These are phyloP conservation scores for Drosophila sp. DNA, from an alignment of 1,140 invertebrate genomes.

Conservation along the genomic window DNA sequence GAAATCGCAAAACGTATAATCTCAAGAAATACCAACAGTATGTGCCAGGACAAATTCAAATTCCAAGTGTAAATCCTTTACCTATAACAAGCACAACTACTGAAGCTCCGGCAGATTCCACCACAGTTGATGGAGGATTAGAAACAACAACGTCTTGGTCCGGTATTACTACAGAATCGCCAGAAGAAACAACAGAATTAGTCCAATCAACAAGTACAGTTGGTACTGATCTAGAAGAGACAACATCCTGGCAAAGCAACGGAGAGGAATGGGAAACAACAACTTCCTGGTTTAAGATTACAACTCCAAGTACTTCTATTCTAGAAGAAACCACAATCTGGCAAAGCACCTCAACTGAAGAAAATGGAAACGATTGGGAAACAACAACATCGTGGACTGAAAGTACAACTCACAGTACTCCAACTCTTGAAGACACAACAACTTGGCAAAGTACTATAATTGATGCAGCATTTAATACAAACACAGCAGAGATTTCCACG, in stretches of 20 bases:
- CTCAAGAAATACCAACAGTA: conserved; percentile 48
- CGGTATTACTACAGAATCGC: conserved; percentile 2
- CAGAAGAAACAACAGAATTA: not conserved
- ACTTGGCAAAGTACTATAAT: not conserved
- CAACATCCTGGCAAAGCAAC: not conserved
- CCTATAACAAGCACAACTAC: conserved; percentile 2
- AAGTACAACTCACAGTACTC: not conserved
- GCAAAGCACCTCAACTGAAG: too few species aligned
- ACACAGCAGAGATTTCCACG: not conserved
- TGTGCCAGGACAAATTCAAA: conserved; percentile 20
- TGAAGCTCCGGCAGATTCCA: not conserved
- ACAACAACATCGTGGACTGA: not conserved
- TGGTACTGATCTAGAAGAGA: not conserved
- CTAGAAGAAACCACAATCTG: too few species aligned
- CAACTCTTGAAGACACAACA: not conserved
- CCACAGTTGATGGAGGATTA: not conserved
- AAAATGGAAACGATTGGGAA: too few species aligned
- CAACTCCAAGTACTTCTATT: too few species aligned
- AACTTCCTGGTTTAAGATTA: too few species aligned
- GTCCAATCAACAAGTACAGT: not conserved
- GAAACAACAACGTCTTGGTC: conserved; percentile 1
- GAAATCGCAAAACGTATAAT: conserved; percentile 39
- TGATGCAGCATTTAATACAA: not conserved
- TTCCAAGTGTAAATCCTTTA: not conserved
- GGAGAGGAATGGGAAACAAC: not conserved